Evolutionary conservation across 2,113 vertebrate genomes (phyloP).

Genomic region (Myiozetetes cayanensis): DNA sequence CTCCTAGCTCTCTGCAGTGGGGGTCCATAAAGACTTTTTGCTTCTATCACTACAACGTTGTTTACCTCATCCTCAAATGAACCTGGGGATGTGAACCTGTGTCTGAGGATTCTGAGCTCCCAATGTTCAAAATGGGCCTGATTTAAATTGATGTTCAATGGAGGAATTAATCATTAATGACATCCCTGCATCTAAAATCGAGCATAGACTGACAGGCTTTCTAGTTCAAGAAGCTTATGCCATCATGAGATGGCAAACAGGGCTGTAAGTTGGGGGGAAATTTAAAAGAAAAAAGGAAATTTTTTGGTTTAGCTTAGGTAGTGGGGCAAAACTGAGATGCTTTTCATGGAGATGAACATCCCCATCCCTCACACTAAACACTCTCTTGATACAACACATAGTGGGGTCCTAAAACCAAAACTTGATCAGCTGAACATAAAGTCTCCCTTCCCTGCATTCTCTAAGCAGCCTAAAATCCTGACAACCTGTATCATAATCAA

Average conservation of each 20-base stretch:
- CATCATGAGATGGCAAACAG: neutral
- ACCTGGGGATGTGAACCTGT: neutral
- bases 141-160: neutral
- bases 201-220: neutral
- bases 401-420: neutral
- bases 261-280: neutral
- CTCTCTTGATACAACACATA: neutral
- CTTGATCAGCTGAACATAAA: neutral
- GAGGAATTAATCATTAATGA: conserved; percentile 1
- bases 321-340: neutral
- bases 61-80: neutral
- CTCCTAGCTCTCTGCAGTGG: neutral
- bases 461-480: neutral
- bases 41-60: neutral
- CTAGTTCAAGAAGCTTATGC: neutral
- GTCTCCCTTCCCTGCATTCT: neutral
- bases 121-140: neutral
- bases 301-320: neutral
- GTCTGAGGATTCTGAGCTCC: accelerated
- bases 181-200: neutral
- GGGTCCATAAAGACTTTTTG: neutral
- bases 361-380: neutral
- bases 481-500: neutral
- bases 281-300: neutral
- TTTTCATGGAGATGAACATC: neutral